Evolutionary conservation across 2,113 vertebrate species (phyloP).

Genomic region (Thamnophis sirtalis): DNA sequence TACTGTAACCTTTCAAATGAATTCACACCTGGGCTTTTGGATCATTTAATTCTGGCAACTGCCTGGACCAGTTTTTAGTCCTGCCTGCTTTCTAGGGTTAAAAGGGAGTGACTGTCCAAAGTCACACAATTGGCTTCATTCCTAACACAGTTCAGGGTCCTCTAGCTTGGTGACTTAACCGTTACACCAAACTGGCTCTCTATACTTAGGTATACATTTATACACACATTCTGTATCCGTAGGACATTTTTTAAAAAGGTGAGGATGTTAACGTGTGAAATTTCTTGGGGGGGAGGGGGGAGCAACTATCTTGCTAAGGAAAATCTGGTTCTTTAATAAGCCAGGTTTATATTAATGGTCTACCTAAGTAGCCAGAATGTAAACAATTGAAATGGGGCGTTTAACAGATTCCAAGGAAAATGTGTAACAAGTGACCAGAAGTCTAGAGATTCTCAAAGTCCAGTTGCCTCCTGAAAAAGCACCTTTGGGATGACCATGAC

Average conservation of each 20-base stretch:
- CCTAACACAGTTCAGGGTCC: not conserved
- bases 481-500: too few relatives aligned
- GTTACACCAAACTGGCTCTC: not conserved
- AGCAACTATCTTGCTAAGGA: not conserved
- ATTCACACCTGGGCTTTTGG: not conserved
- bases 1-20: not conserved
- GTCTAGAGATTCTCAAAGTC: too few relatives aligned
- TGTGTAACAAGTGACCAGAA: not conserved
- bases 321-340: not conserved
- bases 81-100: not conserved
- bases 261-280: not conserved
- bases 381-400: not conserved
- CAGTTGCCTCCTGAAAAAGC: too few relatives aligned
- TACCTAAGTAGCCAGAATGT: not conserved
- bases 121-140: not conserved
- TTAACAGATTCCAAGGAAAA: not conserved
- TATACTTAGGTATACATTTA: not conserved
- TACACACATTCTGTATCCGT: not conserved
- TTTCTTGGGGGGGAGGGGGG: not conserved
- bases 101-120: not conserved
- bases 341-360: not conserved
- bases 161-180: not conserved
- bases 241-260: not conserved
- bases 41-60: not conserved
- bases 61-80: not conserved